Evolutionary conservation across 1,140 invertebrate genomes (phyloP).

Genomic region (Ooceraea biroi): DNA sequence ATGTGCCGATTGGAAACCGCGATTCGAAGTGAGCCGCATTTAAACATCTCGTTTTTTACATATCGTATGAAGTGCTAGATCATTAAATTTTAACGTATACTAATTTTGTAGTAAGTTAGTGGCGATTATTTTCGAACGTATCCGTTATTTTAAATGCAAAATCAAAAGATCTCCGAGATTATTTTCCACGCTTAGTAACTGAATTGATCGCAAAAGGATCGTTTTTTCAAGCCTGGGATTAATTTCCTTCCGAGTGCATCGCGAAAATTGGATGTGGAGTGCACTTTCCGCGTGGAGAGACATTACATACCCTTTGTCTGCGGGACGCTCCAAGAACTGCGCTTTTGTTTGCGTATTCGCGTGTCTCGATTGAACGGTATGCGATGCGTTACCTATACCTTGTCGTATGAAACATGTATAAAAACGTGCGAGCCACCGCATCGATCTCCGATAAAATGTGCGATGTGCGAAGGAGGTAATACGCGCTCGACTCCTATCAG

Average conservation of each 20-base stretch:
- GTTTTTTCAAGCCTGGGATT: background rate
- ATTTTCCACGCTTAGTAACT: background rate
- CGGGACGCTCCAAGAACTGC: background rate
- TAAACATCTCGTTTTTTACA: constrained; percentile 39
- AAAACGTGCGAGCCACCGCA: constrained; percentile 23
- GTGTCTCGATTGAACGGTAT: constrained; percentile 21
- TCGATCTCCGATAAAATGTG: constrained; percentile 23
- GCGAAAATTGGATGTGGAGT: constrained; percentile 3
- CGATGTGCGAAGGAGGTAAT: constrained; percentile 8
- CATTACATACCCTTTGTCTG: background rate
- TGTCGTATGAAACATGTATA: background rate
- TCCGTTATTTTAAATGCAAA: background rate
- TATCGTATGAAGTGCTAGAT: constrained; percentile 23
- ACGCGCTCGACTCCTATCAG: constrained; percentile 7
- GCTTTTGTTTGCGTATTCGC: constrained; percentile 1
- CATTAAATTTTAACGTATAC: constrained; percentile 23
- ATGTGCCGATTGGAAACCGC: background rate
- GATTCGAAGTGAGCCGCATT: constrained; percentile 4
- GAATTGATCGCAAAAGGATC: background rate
- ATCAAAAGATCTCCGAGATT: constrained; percentile 19
- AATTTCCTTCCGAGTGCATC: constrained; percentile 1
- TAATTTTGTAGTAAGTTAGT: background rate
- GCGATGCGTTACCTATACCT: constrained; percentile 27
- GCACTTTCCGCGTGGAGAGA: background rate
- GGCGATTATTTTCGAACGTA: constrained; percentile 6